Percentiles rank a stretch among this genome's conserved stretches.
These are phyloP conservation scores for Agrotis puta DNA, from an alignment of 2,888 invertebrate species.

Conservation along the genomic window DNA sequence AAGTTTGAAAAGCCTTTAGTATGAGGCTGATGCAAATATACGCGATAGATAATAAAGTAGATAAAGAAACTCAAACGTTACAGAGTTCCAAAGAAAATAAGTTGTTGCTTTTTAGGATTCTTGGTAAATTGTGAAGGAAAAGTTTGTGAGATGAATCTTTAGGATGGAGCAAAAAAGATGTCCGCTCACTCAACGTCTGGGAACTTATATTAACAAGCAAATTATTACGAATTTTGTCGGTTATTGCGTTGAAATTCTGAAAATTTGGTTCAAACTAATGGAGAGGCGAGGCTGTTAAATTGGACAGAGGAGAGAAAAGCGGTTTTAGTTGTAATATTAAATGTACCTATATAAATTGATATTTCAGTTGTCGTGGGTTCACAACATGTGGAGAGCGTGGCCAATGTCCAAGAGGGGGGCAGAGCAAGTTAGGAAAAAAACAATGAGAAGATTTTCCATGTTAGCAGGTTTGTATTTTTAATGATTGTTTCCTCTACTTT, in stretches of 20 bases:
- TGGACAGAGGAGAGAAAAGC: too few relatives aligned
- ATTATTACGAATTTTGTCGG: conserved; percentile 59
- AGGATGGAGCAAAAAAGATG: conserved; percentile 43
- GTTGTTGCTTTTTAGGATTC: conserved; percentile 57
- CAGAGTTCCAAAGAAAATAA: conserved; percentile 47
- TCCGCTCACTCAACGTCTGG: conserved; percentile 53
- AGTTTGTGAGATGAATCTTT: conserved; percentile 48
- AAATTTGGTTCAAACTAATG: conserved; percentile 25
- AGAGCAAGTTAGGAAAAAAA: too few relatives aligned
- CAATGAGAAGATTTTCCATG: not conserved
- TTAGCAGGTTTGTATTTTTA: not conserved
- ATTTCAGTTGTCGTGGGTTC: too few relatives aligned
- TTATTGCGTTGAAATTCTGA: conserved; percentile 37
- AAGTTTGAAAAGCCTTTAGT: not conserved
- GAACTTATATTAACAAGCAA: conserved; percentile 61
- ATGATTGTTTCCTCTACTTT: not conserved
- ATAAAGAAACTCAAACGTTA: conserved; percentile 32
- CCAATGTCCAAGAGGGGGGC: too few relatives aligned
- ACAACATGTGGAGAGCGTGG: too few relatives aligned
- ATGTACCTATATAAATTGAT: too few relatives aligned
- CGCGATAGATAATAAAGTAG: conserved; percentile 26
- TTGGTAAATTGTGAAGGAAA: conserved; percentile 50
- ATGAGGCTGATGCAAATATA: conserved; percentile 26
- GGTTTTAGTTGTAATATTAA: too few relatives aligned
- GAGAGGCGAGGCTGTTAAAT: not conserved